Conservation (phyloP, 2,797 vertebrate genomes). For the Spondyliosoma cantharus region DNA sequence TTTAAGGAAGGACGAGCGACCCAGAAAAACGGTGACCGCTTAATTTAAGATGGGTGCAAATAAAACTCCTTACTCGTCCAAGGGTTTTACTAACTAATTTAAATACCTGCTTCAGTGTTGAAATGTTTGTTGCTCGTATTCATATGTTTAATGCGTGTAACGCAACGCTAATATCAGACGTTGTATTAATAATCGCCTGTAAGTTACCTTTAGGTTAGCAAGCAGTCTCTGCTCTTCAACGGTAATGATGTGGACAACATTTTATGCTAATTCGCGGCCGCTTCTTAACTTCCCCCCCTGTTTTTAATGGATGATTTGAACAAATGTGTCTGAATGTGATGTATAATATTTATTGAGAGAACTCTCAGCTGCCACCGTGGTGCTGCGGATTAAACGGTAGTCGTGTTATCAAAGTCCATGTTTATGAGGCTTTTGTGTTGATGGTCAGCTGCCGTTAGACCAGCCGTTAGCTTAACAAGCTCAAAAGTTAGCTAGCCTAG, state of each 20-base stretch:
- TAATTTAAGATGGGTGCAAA: not conserved
- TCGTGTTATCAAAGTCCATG: not conserved
- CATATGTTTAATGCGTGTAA: fast-evolving
- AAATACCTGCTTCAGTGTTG: not conserved
- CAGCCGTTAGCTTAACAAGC: not conserved
- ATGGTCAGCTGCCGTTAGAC: conserved; percentile 9
- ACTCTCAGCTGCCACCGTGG: no score
- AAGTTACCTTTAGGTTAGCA: conserved; percentile 23
- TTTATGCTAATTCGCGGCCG: no score
- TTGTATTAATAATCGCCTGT: not conserved
- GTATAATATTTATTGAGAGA: no score
- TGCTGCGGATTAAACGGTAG: not conserved
- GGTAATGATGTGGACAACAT: not conserved
- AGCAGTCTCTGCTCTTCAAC: conserved; percentile 1
- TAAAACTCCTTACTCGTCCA: not conserved
- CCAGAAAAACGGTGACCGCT: conserved; percentile 12
- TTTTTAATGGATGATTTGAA: not conserved
- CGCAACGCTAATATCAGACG: not conserved
- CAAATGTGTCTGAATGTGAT: not conserved
- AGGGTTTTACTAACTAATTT: not conserved
- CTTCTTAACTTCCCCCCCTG: no score
- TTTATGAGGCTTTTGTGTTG: conserved; percentile 6
- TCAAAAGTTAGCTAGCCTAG: not conserved
- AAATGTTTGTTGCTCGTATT: not conserved
- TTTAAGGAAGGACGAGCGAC: conserved; percentile 40